Percentiles rank a stretch among this genome's conserved stretches.
Evolutionary conservation across 2,797 vertebrate genomes (phyloP).

Genomic region (Hoplostethus mediterraneus): DNA sequence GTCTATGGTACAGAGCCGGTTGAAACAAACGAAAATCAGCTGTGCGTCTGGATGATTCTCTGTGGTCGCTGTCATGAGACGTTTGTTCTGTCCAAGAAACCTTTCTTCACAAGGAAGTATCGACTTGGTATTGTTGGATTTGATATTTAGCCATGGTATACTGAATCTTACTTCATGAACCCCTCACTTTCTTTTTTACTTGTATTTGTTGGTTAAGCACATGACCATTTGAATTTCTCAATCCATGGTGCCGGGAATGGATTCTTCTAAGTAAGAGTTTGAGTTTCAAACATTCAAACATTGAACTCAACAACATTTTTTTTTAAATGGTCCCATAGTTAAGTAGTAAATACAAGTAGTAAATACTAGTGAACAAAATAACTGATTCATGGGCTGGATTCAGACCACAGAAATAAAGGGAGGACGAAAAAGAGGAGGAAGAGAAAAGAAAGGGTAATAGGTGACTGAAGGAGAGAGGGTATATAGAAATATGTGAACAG

Average conservation of each 20-base stretch:
- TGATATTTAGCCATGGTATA: background rate
- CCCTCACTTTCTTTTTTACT: background rate
- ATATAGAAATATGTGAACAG: background rate
- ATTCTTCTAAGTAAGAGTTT: background rate
- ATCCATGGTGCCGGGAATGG: background rate
- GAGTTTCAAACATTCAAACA: background rate
- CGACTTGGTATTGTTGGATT: no score
- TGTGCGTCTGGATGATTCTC: no score
- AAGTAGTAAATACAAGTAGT: slow-evolving; percentile 27
- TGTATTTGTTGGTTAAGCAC: slow-evolving; percentile 13
- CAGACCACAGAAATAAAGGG: background rate
- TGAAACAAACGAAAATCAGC: no score
- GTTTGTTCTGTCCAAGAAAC: no score
- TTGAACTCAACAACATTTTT: slow-evolving; percentile 9
- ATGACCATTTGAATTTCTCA: background rate
- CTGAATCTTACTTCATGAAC: background rate
- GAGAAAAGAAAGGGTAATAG: background rate
- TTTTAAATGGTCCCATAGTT: slow-evolving; percentile 13
- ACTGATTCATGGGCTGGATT: background rate
- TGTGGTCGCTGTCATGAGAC: no score
- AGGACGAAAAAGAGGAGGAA: background rate
- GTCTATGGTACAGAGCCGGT: no score
- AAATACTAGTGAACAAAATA: slow-evolving; percentile 32
- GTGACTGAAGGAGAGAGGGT: background rate
- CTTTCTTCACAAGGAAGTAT: no score